Evolutionary conservation across 2,888 invertebrate genomes (phyloP).

Genomic region (Cantharis flavilabris): DNA sequence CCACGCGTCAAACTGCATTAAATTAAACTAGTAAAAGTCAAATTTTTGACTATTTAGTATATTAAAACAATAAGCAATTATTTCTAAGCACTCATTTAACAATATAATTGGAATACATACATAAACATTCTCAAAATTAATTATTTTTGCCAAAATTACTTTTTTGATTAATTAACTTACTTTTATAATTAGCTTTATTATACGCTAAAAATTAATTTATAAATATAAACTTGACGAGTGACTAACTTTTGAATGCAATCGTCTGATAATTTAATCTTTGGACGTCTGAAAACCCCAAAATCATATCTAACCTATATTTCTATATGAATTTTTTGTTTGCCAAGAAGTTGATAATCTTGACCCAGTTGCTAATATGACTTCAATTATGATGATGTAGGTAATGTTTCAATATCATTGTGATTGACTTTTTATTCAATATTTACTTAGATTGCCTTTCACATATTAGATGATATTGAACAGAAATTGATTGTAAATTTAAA

Average conservation of each 20-base stretch:
- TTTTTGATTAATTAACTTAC: background rate
- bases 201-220: background rate
- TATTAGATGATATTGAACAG: constrained; percentile 1
- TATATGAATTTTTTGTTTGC: constrained; percentile 1
- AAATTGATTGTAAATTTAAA: constrained; percentile 1
- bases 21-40: background rate
- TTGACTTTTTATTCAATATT: constrained; percentile 9
- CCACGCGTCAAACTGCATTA: background rate
- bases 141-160: background rate
- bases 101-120: background rate
- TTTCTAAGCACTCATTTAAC: background rate
- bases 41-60: background rate
- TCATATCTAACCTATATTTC: background rate
- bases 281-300: background rate
- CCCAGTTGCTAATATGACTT: constrained; percentile 30
- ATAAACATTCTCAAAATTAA: background rate
- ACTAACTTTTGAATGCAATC: background rate
- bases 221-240: background rate
- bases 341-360: constrained; percentile 33
- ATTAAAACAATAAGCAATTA: background rate
- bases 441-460: constrained; percentile 2
- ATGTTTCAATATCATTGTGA: constrained; percentile 24
- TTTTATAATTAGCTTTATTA: background rate
- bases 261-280: background rate
- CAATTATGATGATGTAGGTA: constrained; percentile 31